These are phyloP conservation scores for Phaetusa simplex DNA, from an alignment of 2,113 vertebrate genomes.

Conservation along the genomic window DNA sequence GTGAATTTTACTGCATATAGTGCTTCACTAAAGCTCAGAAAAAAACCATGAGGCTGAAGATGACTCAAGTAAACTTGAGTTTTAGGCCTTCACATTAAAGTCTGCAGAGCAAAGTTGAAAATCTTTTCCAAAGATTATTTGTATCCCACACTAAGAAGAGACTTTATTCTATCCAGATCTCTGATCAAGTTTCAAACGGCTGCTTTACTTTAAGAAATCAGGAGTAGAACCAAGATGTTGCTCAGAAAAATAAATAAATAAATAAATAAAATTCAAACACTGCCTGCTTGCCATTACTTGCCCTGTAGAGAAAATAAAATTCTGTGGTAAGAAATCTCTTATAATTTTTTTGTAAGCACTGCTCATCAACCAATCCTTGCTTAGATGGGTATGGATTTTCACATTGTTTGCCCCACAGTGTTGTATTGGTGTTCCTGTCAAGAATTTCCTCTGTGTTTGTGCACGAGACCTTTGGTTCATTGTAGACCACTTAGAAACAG, in stretches of 20 bases:
- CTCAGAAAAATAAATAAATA: not conserved
- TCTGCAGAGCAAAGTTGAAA: not conserved
- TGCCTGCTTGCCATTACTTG: not conserved
- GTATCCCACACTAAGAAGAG: fast-evolving
- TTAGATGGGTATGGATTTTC: not conserved
- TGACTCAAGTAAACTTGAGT: not conserved
- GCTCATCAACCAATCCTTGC: not conserved
- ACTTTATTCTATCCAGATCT: not conserved
- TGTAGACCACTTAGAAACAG: not conserved
- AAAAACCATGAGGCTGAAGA: not conserved
- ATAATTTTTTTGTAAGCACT: not conserved
- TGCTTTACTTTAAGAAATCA: not conserved
- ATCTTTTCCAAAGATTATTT: not conserved
- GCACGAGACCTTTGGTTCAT: not conserved
- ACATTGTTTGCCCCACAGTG: not conserved
- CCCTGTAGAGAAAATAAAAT: not conserved
- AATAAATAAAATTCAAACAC: not conserved
- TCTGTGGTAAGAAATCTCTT: not conserved
- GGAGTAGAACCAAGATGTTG: not conserved
- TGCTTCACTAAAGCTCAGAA: not conserved
- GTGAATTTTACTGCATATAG: not conserved
- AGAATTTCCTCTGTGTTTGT: not conserved
- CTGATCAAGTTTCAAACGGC: not conserved
- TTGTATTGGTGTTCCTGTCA: not conserved
- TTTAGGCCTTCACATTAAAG: not conserved